Evolutionary conservation across 2,113 vertebrate genomes (phyloP).

Genomic region (Vulpes lagopus): DNA sequence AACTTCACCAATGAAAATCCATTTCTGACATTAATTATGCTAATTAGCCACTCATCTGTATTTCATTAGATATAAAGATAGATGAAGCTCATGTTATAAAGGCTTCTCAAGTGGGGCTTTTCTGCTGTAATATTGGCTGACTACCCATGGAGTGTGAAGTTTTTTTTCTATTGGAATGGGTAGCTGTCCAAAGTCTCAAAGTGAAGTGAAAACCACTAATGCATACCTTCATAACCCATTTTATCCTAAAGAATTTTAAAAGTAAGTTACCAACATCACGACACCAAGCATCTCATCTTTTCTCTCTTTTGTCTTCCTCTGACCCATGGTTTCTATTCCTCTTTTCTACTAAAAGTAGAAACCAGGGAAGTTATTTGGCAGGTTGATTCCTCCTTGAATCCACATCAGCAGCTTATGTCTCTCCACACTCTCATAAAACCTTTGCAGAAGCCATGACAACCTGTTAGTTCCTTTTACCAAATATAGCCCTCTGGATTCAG

Average conservation of each 20-base stretch:
- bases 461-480: neutral
- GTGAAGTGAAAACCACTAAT: neutral
- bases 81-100: neutral
- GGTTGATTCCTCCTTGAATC: neutral
- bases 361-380: neutral
- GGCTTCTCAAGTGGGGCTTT: neutral
- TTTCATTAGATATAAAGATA: slow-evolving; percentile 5
- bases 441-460: neutral
- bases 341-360: neutral
- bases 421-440: neutral
- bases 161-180: neutral
- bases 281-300: neutral
- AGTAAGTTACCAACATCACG: neutral
- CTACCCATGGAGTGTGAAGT: fast-evolving
- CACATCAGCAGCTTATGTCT: neutral
- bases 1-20: slow-evolving; percentile 38
- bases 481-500: neutral
- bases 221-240: neutral
- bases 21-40: slow-evolving; percentile 47
- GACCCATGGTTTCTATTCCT: neutral
- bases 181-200: neutral
- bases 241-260: neutral
- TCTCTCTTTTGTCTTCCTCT: neutral
- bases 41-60: neutral
- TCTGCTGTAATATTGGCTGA: neutral